A percentile compares a stretch with the other conserved stretches of the same genome.
These are phyloP conservation scores for Orius insidiosus DNA, from an alignment of 1,140 invertebrate species.

Conservation along the genomic window DNA sequence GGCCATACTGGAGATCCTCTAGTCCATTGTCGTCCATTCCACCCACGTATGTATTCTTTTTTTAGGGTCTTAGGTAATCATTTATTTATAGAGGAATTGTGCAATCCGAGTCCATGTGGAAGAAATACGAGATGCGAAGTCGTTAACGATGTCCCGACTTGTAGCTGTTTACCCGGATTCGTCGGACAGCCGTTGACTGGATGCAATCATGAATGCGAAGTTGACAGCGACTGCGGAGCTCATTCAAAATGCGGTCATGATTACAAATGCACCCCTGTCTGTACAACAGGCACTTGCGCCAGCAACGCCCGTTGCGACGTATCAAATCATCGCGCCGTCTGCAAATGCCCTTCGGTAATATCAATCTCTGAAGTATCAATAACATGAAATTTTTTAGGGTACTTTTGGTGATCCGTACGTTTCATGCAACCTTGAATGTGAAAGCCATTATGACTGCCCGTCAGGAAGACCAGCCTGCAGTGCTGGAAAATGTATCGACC, in stretches of 20 bases:
- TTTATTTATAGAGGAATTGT: conserved; percentile 20
- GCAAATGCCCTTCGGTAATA: conserved; percentile 58
- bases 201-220: conserved; percentile 53
- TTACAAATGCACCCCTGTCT: conserved; percentile 61
- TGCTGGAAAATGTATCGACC: conserved; percentile 61
- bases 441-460: conserved; percentile 53
- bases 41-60: conserved; percentile 40
- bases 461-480: conserved; percentile 56
- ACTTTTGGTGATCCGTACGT: conserved; percentile 55
- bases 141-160: conserved; percentile 33
- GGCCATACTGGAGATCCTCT: conserved; percentile 34
- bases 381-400: conserved; percentile 29
- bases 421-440: conserved; percentile 57
- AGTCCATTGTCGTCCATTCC: conserved; percentile 35
- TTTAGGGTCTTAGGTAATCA: background rate
- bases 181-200: conserved; percentile 37
- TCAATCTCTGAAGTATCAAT: background rate
- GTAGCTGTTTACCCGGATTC: conserved; percentile 37
- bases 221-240: conserved; percentile 49
- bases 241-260: conserved; percentile 47
- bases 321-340: conserved; percentile 54
- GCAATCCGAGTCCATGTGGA: conserved; percentile 30
- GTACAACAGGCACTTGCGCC: conserved; percentile 49
- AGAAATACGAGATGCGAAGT: conserved; percentile 32
- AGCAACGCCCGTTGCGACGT: conserved; percentile 61